Base-by-base conservation (phyloP, 1,140 invertebrate genomes). In the Temnothorax nylanderi region DNA sequence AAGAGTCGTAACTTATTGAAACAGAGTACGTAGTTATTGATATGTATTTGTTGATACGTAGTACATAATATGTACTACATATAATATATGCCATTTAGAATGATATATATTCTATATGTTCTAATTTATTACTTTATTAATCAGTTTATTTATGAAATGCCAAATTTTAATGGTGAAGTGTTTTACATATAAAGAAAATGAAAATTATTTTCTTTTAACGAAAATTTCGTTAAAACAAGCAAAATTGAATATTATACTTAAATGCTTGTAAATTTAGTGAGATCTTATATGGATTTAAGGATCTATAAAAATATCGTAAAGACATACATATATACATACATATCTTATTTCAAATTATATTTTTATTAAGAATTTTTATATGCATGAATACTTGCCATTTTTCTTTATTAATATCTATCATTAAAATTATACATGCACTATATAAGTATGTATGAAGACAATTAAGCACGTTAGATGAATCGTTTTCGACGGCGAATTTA, bases 381-480 rank as follows among this genome's bases (percentile, higher is more conserved):
- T 47, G 47, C 3, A 47, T 11, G 11, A 3, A 47, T 37, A 34
- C 6, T n/a, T 65, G 34, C 10, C 16, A 54, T 34, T 54, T 51
- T 75, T 74, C 32, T 54, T 11, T 21, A 34, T 13, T 75, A 3
- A 26, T 41, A 60, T 41, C 44, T 13, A 18, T 58, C 44, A 37
- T 77, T 34, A 47, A 44, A 58, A 41, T 58, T 44, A 32, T 41
- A 58, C 10, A 51, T 0, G 3, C 16, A 69, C 11, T 69, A 16
- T 69, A 16, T 49, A 34, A 72, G 4, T 41, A 60, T 6, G 8
- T 69, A 41, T 13, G 3, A 26, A 76, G 21, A 60, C 16, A 76
- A 60, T 76, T 26, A 44, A 76, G 1, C 11, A 47, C 8, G 56
- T 47, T 65, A 47, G 49, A 34, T 78, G 26, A 44, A 65, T 78